A percentile compares a stretch with the other conserved stretches of the same genome.
Conservation (phyloP, 2,888 invertebrate species). For the Lasiommata megera region DNA sequence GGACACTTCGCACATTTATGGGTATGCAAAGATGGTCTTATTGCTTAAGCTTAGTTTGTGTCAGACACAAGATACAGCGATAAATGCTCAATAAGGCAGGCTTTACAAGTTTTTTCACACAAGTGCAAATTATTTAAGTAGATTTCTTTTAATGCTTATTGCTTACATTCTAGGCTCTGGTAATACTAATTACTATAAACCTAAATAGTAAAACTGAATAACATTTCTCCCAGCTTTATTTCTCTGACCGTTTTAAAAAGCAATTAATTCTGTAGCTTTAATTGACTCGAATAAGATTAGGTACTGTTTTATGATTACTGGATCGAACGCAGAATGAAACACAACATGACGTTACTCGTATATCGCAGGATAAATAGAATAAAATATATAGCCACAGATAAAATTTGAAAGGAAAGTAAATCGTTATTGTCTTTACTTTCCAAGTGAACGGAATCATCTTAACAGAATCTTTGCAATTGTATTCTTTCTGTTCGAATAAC, state of each 20-base stretch:
- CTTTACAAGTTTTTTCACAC: no score
- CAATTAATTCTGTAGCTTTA: not conserved
- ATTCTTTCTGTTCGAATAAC: constrained; percentile 4
- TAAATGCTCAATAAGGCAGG: no score
- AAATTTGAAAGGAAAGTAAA: not conserved
- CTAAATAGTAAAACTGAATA: not conserved
- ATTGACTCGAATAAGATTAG: not conserved
- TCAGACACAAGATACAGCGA: no score
- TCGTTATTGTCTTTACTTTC: constrained; percentile 8
- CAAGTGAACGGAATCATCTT: constrained; percentile 9
- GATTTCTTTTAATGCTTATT: not conserved
- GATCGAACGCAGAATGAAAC: not conserved
- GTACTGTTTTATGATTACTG: not conserved
- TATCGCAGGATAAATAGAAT: not conserved
- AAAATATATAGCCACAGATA: not conserved
- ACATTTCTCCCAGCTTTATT: not conserved
- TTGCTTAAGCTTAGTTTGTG: no score
- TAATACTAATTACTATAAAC: no score
- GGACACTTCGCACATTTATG: no score
- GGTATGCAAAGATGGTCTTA: no score
- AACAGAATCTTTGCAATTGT: not conserved
- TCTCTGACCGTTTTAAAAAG: not conserved
- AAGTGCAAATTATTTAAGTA: no score
- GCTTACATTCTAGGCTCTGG: not conserved
- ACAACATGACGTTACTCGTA: not conserved